Conservation (phyloP, 2,113 vertebrate species). For the Mixornis gularis region DNA sequence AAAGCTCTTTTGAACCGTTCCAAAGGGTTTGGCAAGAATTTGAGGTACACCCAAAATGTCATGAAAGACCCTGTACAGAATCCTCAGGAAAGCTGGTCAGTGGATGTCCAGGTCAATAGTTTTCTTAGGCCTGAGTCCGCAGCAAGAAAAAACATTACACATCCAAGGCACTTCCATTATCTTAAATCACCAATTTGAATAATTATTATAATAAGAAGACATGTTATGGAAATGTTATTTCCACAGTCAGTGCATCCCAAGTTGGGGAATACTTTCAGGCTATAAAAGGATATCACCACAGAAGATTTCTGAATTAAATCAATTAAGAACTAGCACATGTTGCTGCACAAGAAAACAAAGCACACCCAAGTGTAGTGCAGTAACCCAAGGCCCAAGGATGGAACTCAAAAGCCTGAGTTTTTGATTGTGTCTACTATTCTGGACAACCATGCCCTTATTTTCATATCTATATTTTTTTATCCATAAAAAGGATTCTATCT, state of each 20-base stretch:
- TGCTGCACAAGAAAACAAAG: background rate
- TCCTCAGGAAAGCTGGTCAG: conserved; percentile 10
- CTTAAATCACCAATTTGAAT: background rate
- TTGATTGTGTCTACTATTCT: background rate
- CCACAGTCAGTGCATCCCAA: background rate
- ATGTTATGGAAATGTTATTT: background rate
- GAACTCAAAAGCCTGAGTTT: background rate
- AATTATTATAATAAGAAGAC: background rate
- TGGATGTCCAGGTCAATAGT: background rate
- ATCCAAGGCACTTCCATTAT: background rate
- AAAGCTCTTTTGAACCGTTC: background rate
- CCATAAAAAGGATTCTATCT: background rate
- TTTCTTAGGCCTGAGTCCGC: conserved; percentile 26
- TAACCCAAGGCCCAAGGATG: background rate
- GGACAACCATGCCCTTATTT: background rate
- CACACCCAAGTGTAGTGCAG: background rate
- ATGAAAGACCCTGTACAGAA: conserved; percentile 23
- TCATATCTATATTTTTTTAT: background rate
- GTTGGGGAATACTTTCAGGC: background rate
- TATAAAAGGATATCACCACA: background rate
- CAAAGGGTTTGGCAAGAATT: conserved; percentile 49
- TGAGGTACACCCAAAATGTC: conserved; percentile 45
- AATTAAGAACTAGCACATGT: background rate
- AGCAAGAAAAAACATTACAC: background rate
- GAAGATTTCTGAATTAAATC: background rate